phyloP scores from a whole-genome alignment of 2,888 invertebrate species.

The Neria commutata region DNA sequence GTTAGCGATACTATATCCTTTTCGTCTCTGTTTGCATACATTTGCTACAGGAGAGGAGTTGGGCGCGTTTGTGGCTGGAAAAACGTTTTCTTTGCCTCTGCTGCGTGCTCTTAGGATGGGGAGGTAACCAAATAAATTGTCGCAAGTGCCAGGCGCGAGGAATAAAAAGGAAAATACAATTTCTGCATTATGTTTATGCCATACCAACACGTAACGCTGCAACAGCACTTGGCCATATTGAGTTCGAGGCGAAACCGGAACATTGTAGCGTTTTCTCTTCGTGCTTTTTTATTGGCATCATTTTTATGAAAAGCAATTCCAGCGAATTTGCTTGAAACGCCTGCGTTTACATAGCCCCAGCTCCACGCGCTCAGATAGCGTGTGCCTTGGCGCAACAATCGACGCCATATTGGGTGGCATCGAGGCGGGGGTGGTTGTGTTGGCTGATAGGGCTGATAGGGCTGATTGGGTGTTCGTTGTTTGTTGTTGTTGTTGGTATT shows the following conservation, averaged over 20 bases:
- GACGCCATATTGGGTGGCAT: neutral
- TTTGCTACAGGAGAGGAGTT: slow-evolving; percentile 11
- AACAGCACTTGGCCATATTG: neutral
- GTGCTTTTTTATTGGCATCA: neutral
- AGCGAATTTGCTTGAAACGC: neutral
- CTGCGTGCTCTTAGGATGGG: slow-evolving; percentile 6
- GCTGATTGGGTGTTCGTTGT: neutral
- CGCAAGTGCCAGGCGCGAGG: slow-evolving; percentile 44
- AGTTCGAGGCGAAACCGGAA: too few species aligned
- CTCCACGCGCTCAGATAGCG: neutral
- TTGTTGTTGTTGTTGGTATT: neutral
- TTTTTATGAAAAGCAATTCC: neutral
- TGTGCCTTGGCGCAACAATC: neutral
- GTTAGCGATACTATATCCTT: neutral
- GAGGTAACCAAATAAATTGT: slow-evolving; percentile 39
- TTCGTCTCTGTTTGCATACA: slow-evolving; percentile 13
- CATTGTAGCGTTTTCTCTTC: neutral
- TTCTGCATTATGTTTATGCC: slow-evolving; percentile 39
- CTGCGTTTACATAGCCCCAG: neutral
- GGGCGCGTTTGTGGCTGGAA: too few species aligned
- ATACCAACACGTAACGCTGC: slow-evolving; percentile 29
- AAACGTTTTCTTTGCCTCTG: slow-evolving; percentile 33
- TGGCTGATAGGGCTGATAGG: too few species aligned
- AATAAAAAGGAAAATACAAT: slow-evolving; percentile 43
- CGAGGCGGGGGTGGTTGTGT: too few species aligned